Percentiles rank a stretch among this genome's conserved stretches.
Conservation (phyloP, 2,797 vertebrate species). For the Rhinophrynus dorsalis region DNA sequence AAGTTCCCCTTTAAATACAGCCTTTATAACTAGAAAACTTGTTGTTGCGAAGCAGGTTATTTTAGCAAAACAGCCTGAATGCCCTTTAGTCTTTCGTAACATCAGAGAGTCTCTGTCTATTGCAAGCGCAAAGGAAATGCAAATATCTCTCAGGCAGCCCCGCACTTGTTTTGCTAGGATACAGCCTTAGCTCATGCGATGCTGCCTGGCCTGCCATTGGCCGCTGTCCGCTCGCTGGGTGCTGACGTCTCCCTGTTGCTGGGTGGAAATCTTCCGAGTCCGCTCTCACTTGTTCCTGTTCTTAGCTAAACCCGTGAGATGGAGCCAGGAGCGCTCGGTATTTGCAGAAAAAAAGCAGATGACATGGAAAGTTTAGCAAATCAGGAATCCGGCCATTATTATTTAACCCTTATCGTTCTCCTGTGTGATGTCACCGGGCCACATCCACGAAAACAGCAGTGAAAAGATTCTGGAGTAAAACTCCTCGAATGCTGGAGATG, state of each 20-base stretch:
- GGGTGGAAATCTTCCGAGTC: constrained; percentile 27
- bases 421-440: too few relatives aligned
- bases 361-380: neutral
- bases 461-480: too few relatives aligned
- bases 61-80: neutral
- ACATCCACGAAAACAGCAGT: too few relatives aligned
- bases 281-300: constrained; percentile 15
- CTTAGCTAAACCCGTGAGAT: constrained; percentile 33
- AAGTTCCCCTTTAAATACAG: too few relatives aligned
- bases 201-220: constrained; percentile 20
- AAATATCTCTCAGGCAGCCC: constrained; percentile 51
- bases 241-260: constrained; percentile 49
- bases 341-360: constrained; percentile 25
- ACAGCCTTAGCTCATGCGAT: constrained; percentile 36
- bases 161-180: constrained; percentile 60
- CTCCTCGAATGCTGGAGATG: too few relatives aligned
- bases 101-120: constrained; percentile 50
- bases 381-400: neutral
- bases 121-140: constrained; percentile 59
- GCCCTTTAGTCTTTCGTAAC: constrained; percentile 27
- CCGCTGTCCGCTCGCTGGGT: neutral
- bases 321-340: constrained; percentile 6
- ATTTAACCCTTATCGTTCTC: neutral
- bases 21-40: too few relatives aligned
- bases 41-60: neutral